phyloP scores from a whole-genome alignment of 2,797 vertebrate genomes.

The Coregonus ussuriensis region DNA sequence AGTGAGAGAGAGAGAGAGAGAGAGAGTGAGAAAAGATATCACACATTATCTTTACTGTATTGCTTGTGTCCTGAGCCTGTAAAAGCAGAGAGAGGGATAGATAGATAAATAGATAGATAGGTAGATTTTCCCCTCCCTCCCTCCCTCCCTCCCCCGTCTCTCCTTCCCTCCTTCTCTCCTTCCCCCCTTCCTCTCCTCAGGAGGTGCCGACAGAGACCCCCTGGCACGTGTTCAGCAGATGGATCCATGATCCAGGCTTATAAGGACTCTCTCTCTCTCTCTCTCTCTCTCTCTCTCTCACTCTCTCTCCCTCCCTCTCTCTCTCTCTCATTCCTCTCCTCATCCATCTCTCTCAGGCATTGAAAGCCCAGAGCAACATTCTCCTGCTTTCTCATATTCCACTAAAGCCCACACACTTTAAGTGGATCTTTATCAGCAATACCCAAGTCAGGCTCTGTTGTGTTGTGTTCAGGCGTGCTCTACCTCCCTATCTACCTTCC shows the following conservation, averaged over 20 bases:
- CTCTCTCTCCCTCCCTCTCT: conserved; percentile 19
- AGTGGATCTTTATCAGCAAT: conserved; percentile 6
- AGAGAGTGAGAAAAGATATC: too few species aligned
- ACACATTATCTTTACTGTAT: too few species aligned
- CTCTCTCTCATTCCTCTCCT: conserved; percentile 24
- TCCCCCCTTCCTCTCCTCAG: neutral
- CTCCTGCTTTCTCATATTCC: conserved; percentile 26
- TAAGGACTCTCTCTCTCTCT: neutral
- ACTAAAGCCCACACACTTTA: neutral
- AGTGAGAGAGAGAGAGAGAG: too few species aligned
- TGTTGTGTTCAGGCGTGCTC: conserved; percentile 3
- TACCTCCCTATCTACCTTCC: neutral
- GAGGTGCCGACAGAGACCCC: neutral
- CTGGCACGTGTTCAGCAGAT: conserved; percentile 3
- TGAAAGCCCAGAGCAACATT: conserved; percentile 48
- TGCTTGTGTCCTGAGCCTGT: too few species aligned
- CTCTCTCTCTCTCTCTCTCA: conserved; percentile 17
- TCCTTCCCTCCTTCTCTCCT: neutral
- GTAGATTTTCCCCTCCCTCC: neutral
- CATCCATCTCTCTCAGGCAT: conserved; percentile 52
- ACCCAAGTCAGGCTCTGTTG: neutral
- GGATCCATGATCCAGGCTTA: neutral
- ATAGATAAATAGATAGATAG: too few species aligned
- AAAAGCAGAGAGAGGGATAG: too few species aligned
- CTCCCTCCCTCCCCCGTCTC: neutral